phyloP scores from a whole-genome alignment of 2,113 vertebrate species.

The Neolamprologus sp. region DNA sequence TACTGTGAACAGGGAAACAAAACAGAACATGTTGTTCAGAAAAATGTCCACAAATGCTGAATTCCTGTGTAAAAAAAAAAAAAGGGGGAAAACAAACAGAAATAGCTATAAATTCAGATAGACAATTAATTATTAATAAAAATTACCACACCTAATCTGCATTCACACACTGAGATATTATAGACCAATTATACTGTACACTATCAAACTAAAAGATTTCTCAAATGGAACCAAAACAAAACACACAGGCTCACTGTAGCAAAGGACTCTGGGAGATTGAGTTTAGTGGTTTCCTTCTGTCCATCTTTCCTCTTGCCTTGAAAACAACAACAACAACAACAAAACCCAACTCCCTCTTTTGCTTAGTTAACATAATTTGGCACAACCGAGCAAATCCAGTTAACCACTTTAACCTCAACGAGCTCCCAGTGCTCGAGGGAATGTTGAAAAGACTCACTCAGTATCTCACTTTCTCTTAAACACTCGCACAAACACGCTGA shows the following conservation, averaged over 20 bases:
- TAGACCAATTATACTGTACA: constrained; percentile 13
- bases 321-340: background rate
- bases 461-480: background rate
- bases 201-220: background rate
- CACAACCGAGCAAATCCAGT: background rate
- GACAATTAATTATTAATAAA: constrained; percentile 20
- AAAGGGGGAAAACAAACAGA: background rate
- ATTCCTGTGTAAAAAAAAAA: background rate
- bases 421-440: constrained; percentile 27
- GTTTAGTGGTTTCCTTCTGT: constrained; percentile 44
- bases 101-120: constrained; percentile 22
- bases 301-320: background rate
- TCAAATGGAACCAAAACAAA: constrained; percentile 7
- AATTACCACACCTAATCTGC: constrained; percentile 34
- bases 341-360: background rate
- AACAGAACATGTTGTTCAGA: background rate
- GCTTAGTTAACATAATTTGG: background rate
- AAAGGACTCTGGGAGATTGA: constrained; percentile 64
- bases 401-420: constrained; percentile 1
- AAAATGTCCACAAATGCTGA: background rate
- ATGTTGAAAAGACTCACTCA: background rate
- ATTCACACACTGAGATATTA: constrained; percentile 43
- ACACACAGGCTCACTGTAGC: constrained; percentile 59
- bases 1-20: background rate
- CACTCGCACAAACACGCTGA: background rate